These are phyloP conservation scores for Bovichtus variegatus DNA, from an alignment of 2,797 vertebrate genomes.

Conservation along the genomic window DNA sequence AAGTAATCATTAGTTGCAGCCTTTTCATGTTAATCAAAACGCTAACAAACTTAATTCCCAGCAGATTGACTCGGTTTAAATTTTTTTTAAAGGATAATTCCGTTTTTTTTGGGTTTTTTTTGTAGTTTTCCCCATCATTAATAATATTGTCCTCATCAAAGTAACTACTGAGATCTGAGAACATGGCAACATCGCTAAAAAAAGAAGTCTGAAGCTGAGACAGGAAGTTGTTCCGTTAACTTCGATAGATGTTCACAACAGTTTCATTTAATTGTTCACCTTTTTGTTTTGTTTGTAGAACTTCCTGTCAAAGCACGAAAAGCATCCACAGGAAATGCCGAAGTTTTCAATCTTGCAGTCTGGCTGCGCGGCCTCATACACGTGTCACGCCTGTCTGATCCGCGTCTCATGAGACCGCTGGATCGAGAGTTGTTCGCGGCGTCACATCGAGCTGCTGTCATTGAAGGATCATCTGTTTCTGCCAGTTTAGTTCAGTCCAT, in stretches of 20 bases:
- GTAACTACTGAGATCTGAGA: neutral
- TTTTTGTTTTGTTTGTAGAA: neutral
- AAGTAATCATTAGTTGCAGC: neutral
- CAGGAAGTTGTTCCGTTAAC: neutral
- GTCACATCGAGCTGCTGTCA: neutral
- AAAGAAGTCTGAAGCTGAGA: neutral
- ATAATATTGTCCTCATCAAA: neutral
- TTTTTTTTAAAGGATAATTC: no score
- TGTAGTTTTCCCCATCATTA: no score
- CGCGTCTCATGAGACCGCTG: neutral
- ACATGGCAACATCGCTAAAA: neutral
- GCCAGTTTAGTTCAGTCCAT: neutral
- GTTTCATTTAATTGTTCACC: neutral
- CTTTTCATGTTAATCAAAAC: neutral
- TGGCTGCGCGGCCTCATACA: neutral
- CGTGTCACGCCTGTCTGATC: neutral
- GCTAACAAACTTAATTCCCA: neutral
- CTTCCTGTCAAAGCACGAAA: neutral
- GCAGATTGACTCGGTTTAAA: no score
- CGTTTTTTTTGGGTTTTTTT: no score
- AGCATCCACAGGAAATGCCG: neutral
- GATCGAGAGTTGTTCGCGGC: neutral
- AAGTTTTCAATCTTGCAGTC: neutral
- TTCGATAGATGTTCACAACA: neutral
- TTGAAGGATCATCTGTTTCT: neutral